phyloP scores from a whole-genome alignment of 23 tunicate species.

The Aplidium turbinatum region DNA sequence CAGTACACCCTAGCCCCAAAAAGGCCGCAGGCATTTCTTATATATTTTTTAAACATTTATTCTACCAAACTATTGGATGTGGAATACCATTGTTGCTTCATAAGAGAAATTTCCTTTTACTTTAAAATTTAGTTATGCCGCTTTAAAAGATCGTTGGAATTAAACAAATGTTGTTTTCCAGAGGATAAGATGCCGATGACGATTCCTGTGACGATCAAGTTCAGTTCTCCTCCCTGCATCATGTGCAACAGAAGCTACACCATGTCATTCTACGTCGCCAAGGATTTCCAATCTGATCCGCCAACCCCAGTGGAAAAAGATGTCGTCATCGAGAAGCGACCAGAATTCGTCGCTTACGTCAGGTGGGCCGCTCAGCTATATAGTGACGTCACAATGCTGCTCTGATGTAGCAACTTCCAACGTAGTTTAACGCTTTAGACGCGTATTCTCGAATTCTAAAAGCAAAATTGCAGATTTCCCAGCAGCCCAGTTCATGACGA shows the following conservation, averaged over 20 bases:
- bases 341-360: conserved; percentile 42
- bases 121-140: too few relatives aligned
- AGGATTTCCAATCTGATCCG: conserved; percentile 32
- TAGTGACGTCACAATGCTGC: too few relatives aligned
- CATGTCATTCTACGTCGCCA: conserved; percentile 59
- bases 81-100: neutral
- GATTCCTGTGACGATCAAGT: conserved; percentile 43
- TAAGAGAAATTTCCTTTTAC: too few relatives aligned
- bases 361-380: conserved; percentile 24
- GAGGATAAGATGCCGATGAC: conserved; percentile 59
- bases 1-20: neutral
- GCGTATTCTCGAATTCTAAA: too few relatives aligned
- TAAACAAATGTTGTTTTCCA: neutral
- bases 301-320: conserved; percentile 47
- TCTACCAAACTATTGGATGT: neutral
- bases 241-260: conserved; percentile 25
- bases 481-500: too few relatives aligned
- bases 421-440: too few relatives aligned
- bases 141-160: too few relatives aligned
- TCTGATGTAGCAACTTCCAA: too few relatives aligned
- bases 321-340: conserved; percentile 12
- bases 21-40: neutral
- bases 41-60: neutral
- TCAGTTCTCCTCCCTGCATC: conserved; percentile 11
- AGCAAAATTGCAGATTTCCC: too few relatives aligned